phyloP scores from a whole-genome alignment of 2,113 vertebrate genomes.

The Tetrao urogallus region DNA sequence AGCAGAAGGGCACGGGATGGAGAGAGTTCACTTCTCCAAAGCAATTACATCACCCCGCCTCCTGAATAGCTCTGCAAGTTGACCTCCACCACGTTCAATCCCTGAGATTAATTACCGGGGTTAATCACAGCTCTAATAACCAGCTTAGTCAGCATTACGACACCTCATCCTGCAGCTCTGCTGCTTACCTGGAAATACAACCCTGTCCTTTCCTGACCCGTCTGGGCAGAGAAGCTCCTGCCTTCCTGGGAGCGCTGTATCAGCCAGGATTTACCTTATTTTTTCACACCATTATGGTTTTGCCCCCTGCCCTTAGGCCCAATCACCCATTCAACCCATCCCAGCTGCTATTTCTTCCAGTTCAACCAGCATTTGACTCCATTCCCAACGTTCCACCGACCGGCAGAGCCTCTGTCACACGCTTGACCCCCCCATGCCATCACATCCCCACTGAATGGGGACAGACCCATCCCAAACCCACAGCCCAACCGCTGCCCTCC shows the following conservation, averaged over 20 bases:
- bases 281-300: accelerated
- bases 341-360: accelerated
- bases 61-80: neutral
- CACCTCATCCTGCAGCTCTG: neutral
- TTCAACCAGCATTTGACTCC: neutral
- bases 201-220: neutral
- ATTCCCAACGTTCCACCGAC: neutral
- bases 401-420: neutral
- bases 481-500: neutral
- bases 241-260: neutral
- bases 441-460: neutral
- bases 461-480: neutral
- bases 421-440: neutral
- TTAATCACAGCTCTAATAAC: neutral
- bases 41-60: neutral
- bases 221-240: neutral
- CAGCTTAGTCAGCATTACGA: neutral
- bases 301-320: neutral
- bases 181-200: neutral
- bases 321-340: neutral
- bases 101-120: neutral
- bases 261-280: neutral
- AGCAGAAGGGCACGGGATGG: neutral
- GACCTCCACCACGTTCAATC: neutral
- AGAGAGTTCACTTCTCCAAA: neutral